phyloP scores from a whole-genome alignment of 2,797 vertebrate genomes.

The Lagothrix lagotricha region DNA sequence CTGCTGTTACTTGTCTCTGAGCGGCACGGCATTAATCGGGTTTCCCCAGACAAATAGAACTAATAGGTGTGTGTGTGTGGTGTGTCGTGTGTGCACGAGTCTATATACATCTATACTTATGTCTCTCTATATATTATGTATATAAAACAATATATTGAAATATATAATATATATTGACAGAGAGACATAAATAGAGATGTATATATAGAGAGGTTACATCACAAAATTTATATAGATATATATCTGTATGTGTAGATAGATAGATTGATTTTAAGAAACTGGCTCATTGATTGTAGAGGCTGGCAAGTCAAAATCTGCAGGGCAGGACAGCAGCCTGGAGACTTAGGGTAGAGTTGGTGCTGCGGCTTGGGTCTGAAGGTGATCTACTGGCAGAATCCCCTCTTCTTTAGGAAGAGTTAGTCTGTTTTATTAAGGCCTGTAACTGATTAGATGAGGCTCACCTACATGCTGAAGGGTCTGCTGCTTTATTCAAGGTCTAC shows the following conservation, averaged over 20 bases:
- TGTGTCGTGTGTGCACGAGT: not conserved
- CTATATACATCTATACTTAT: not conserved
- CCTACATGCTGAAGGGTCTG: not conserved
- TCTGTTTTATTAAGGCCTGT: not conserved
- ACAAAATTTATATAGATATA: no score
- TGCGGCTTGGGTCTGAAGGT: not conserved
- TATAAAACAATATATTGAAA: no score
- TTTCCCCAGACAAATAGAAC: not conserved
- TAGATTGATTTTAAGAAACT: not conserved
- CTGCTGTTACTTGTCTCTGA: not conserved
- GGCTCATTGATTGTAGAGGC: not conserved
- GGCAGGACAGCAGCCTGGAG: not conserved
- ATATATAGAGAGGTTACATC: no score
- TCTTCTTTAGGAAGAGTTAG: not conserved
- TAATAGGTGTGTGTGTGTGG: not conserved
- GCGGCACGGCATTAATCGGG: not conserved
- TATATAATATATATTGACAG: no score
- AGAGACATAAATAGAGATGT: no score
- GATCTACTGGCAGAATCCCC: not conserved
- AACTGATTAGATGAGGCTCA: not conserved
- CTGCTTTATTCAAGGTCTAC: not conserved
- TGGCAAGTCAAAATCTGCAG: not conserved
- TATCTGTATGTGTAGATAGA: no score
- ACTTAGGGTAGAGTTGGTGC: not conserved
- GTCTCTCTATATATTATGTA: no score